A percentile compares a stretch with the other conserved stretches of the same genome.
phyloP scores from a whole-genome alignment of 2,888 invertebrate species.

The Lepidocyrtinus sp. region DNA sequence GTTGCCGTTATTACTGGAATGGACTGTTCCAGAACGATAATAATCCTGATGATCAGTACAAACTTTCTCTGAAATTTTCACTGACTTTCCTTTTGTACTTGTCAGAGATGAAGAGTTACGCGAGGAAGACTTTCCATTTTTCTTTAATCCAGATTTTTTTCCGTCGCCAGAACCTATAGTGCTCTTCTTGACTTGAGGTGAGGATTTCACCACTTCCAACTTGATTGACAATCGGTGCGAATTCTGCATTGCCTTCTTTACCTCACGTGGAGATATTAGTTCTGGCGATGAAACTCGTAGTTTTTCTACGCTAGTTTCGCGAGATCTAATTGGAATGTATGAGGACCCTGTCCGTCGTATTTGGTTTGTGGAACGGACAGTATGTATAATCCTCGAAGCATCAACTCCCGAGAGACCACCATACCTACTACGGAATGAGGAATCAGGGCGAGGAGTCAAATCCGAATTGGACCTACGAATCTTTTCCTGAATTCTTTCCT shows the following conservation, averaged over 20 bases:
- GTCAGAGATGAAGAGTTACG: conserved; percentile 52
- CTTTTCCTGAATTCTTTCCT: conserved; percentile 68
- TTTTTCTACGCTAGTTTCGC: conserved; percentile 68
- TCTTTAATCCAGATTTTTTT: conserved; percentile 67
- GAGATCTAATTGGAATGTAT: conserved; percentile 64
- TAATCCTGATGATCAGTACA: too few species aligned
- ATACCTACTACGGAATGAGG: conserved; percentile 52
- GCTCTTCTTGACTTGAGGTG: conserved; percentile 69
- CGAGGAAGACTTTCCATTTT: conserved; percentile 56
- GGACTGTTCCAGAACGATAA: conserved; percentile 14
- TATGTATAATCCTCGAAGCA: conserved; percentile 62
- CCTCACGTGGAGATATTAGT: conserved; percentile 77
- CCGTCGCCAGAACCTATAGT: conserved; percentile 69
- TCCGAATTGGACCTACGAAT: conserved; percentile 66
- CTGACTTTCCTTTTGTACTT: conserved; percentile 63
- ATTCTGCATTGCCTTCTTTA: conserved; percentile 73
- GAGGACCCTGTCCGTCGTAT: conserved; percentile 59
- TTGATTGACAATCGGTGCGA: conserved; percentile 66
- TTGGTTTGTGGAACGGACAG: conserved; percentile 58
- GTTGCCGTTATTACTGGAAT: conserved; percentile 28
- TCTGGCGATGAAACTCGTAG: conserved; percentile 75
- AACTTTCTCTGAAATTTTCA: conserved; percentile 65
- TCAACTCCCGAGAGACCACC: conserved; percentile 57
- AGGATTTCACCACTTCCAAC: conserved; percentile 65
- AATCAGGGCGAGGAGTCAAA: conserved; percentile 49